A percentile compares a stretch with the other conserved stretches of the same genome.
Evolutionary conservation across 2,888 invertebrate species (phyloP).

Genomic region (Macrosoma leucophasiata): DNA sequence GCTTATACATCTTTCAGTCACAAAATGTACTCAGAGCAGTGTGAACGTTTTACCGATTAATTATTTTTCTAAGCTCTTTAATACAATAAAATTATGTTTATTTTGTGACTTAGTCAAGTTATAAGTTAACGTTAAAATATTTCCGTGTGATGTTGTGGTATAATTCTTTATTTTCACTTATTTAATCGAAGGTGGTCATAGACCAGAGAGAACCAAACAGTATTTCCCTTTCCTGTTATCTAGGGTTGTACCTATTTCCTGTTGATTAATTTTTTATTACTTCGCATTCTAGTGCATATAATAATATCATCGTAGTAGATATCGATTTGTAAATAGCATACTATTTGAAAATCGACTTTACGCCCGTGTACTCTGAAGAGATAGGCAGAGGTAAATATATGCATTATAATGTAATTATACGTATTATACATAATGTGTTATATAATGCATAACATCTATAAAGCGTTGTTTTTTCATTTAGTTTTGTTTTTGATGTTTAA

Average conservation of each 20-base stretch:
- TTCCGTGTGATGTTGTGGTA: neutral
- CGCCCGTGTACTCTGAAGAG: too few species aligned
- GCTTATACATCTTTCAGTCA: conserved; percentile 22
- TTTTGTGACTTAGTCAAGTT: neutral
- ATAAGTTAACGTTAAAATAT: neutral
- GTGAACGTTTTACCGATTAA: conserved; percentile 1
- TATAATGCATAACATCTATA: too few species aligned
- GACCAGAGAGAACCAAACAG: conserved; percentile 23
- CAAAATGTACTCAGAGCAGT: conserved; percentile 24
- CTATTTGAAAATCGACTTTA: too few species aligned
- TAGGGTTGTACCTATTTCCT: conserved; percentile 36
- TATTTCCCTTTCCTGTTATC: conserved; percentile 47
- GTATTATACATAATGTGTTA: too few species aligned
- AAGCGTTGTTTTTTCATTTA: too few species aligned
- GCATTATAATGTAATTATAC: too few species aligned
- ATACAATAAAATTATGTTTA: conserved; percentile 4
- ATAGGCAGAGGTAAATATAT: too few species aligned
- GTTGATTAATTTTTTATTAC: too few species aligned
- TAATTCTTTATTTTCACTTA: neutral
- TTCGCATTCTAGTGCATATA: too few species aligned
- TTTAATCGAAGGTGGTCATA: conserved; percentile 23
- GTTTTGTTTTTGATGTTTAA: too few species aligned
- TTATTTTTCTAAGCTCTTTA: conserved; percentile 1
- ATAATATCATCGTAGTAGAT: too few species aligned
- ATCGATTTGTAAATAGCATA: too few species aligned